These are phyloP conservation scores for Pseudococcus longispinus DNA, from an alignment of 2,888 invertebrate genomes.

Conservation along the genomic window DNA sequence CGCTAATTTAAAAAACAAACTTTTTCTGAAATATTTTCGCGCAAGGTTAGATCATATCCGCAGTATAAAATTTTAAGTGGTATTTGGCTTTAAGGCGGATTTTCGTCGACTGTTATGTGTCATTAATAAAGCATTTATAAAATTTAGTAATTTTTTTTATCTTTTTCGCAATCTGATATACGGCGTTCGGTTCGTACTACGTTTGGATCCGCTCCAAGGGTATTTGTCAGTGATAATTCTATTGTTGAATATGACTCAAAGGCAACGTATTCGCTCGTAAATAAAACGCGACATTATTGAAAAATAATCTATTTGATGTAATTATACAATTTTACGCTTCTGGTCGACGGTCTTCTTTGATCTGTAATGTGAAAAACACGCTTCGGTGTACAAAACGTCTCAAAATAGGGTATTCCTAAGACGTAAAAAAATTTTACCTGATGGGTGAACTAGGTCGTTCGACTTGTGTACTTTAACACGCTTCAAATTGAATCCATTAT, in stretches of 20 bases:
- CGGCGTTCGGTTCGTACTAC: not conserved
- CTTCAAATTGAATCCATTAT: slow-evolving; percentile 40
- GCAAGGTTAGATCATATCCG: slow-evolving; percentile 10
- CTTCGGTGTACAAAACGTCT: not conserved
- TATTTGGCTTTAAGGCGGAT: slow-evolving; percentile 8
- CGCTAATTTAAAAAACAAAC: slow-evolving; percentile 29
- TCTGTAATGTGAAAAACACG: not conserved
- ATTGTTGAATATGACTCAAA: slow-evolving; percentile 29
- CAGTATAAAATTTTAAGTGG: not conserved
- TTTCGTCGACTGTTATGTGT: slow-evolving; percentile 30
- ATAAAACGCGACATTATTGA: slow-evolving; percentile 9
- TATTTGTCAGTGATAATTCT: slow-evolving; percentile 42
- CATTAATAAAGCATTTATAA: slow-evolving; percentile 40
- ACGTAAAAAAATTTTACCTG: not conserved
- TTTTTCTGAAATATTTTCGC: not conserved
- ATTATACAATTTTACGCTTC: not conserved
- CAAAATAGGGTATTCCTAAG: not conserved
- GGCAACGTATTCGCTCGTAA: not conserved
- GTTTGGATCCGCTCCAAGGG: slow-evolving; percentile 26
- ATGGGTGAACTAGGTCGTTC: slow-evolving; percentile 18
- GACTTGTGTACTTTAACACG: slow-evolving; percentile 1
- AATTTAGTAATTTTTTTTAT: slow-evolving; percentile 23
- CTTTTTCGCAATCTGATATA: slow-evolving; percentile 14
- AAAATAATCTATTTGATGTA: not conserved
- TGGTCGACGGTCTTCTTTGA: not conserved